Conservation (phyloP, 2,888 invertebrate species). For the Myathropa florea region DNA sequence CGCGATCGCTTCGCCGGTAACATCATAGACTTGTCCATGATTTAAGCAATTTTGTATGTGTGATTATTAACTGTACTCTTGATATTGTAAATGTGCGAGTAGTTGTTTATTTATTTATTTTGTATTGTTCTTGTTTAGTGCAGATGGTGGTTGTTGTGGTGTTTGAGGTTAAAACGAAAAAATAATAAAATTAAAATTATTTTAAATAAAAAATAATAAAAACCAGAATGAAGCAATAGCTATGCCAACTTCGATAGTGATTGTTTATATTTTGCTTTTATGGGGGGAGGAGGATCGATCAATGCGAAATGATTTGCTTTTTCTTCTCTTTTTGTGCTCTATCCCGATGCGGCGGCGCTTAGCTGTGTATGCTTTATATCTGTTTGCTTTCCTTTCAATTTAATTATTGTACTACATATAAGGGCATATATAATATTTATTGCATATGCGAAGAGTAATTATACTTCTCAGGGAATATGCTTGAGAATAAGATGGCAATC, state of each 20-base stretch:
- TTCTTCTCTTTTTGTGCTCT: constrained; percentile 43
- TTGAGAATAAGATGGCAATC: constrained; percentile 62
- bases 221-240: constrained; percentile 50
- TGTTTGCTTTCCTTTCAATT: constrained; percentile 6
- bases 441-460: constrained; percentile 31
- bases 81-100: constrained; percentile 25
- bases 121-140: neutral
- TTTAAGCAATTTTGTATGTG: constrained; percentile 73
- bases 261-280: neutral
- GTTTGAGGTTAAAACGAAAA: constrained; percentile 30
- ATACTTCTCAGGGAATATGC: constrained; percentile 55
- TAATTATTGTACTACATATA: constrained; percentile 36
- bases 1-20: constrained; percentile 93
- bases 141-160: neutral
- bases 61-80: constrained; percentile 27
- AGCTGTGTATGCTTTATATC: constrained; percentile 42
- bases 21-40: constrained; percentile 96
- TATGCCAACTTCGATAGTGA: constrained; percentile 38
- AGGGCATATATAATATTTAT: constrained; percentile 43
- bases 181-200: constrained; percentile 62
- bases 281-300: constrained; percentile 24
- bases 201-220: constrained; percentile 54
- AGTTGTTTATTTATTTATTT: neutral
- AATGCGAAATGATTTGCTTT: constrained; percentile 10
- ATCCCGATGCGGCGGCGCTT: constrained; percentile 14